Evolutionary conservation across 2,113 vertebrate genomes (phyloP), one percentile per base, ranked within the genome.

Genomic region (Chlamydotis undulata): DNA sequence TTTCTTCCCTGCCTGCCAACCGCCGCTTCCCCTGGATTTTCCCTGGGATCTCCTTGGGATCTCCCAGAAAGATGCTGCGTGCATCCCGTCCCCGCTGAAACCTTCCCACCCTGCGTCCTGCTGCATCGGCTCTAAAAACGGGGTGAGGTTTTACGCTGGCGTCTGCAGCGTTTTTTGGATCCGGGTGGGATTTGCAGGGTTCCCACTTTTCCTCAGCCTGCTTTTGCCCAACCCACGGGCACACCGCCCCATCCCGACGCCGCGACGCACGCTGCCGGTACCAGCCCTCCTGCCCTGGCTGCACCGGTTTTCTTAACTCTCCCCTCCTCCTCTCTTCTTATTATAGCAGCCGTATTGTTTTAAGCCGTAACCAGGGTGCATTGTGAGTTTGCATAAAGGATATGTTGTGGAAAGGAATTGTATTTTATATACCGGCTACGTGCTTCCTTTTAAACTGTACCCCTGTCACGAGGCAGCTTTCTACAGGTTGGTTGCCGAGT

Each of bases 391-490:
- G 92, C 96, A 98, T 96, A 96, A 97, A 96, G 96, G 93, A 94
- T 50, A 50, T 86, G 91, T 96, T 83, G 87, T 83, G 91, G 90
- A 95, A 95, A 65, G 93, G 92, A 89, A 89, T 65, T 90, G 61
- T 56, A 95, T 95, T 96, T 93, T 97, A 55, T 70, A 35, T 47
- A 55, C 91, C 24, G 94, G 93, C 95, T 96, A 94, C 67, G 76
- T 93, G 90, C 94, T 97, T 97, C 97, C 94, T 96, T 96, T 93
- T 95, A 96, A 98, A 97, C 97, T 82, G 89, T 80, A 97, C 84
- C 90, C 96, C 97, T 96, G 97, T 97, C 98, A 97, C 95, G 89
- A 97, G 92, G 95, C 96, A 96, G 96, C 76, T 93, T 97, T 96
- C 95, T 85, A 70, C 94, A 85, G n/a, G 97, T 97, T 97, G 83